Evolutionary conservation across 2,113 vertebrate genomes (phyloP).

Genomic region (Perca schrenkii): DNA sequence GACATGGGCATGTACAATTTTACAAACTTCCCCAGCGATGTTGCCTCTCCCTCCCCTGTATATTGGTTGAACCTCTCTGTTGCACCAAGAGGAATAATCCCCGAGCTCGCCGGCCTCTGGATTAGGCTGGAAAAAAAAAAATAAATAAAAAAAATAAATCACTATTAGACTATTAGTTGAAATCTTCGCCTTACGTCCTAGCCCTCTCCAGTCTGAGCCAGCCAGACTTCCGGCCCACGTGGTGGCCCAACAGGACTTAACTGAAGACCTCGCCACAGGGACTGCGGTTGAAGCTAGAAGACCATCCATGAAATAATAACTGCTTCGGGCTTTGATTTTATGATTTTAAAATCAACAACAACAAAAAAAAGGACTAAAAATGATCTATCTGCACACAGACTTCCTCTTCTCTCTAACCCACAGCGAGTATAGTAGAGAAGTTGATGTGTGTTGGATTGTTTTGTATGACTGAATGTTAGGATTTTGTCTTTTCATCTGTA

Average conservation of each 20-base stretch:
- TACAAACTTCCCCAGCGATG: slow-evolving; percentile 29
- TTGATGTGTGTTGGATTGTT: slow-evolving; percentile 68
- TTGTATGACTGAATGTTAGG: slow-evolving; percentile 82
- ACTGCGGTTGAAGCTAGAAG: slow-evolving; percentile 66
- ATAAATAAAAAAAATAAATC: slow-evolving; percentile 18
- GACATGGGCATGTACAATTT: slow-evolving; percentile 47
- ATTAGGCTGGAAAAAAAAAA: slow-evolving; percentile 52
- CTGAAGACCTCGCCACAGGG: slow-evolving; percentile 68
- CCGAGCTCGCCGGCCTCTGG: slow-evolving; percentile 53
- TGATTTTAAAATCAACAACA: slow-evolving; percentile 38
- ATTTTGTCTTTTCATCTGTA: slow-evolving; percentile 78
- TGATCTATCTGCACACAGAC: slow-evolving; percentile 71
- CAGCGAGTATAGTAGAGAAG: slow-evolving; percentile 68
- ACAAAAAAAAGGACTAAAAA: slow-evolving; percentile 66
- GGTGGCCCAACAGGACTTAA: slow-evolving; percentile 50
- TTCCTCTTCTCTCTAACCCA: slow-evolving; percentile 75
- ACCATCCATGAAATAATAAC: slow-evolving; percentile 74
- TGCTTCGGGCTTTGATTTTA: slow-evolving; percentile 85
- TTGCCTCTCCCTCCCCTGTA: slow-evolving; percentile 34
- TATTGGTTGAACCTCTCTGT: slow-evolving; percentile 51
- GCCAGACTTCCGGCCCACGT: slow-evolving; percentile 45
- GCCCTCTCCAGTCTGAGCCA: slow-evolving; percentile 60
- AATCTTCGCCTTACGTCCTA: slow-evolving; percentile 65
- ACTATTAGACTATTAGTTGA: slow-evolving; percentile 43
- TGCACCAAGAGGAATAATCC: slow-evolving; percentile 50